Evolutionary conservation across 1,140 invertebrate genomes (phyloP).

Genomic region (Drosophila triauraria): DNA sequence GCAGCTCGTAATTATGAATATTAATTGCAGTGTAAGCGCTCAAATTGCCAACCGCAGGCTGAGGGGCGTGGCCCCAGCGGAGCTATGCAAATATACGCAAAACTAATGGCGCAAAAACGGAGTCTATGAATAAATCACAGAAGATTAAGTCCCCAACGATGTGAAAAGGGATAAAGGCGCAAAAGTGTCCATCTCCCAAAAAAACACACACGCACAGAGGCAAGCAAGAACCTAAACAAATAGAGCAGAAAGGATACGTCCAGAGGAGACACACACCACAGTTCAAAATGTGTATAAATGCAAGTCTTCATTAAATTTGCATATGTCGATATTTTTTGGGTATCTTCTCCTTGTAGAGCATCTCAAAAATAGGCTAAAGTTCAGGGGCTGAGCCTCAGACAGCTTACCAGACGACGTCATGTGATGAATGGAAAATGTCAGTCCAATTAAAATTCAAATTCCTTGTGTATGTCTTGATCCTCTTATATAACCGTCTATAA

Average conservation of each 20-base stretch:
- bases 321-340: constrained; percentile 51
- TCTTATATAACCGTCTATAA: constrained; percentile 9
- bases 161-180: constrained; percentile 69
- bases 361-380: constrained; percentile 6
- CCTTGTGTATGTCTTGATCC: constrained; percentile 7
- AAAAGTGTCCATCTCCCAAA: constrained; percentile 42
- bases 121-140: constrained; percentile 81
- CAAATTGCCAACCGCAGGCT: constrained; percentile 22
- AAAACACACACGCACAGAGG: neutral
- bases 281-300: constrained; percentile 45
- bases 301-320: constrained; percentile 50
- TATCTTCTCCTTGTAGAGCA: neutral
- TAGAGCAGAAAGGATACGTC: constrained; percentile 36
- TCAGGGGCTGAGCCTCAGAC: neutral
- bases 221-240: constrained; percentile 64
- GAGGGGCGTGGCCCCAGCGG: constrained; percentile 21
- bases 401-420: neutral
- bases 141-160: constrained; percentile 76
- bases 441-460: constrained; percentile 37
- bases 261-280: constrained; percentile 19
- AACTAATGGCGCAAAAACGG: constrained; percentile 75
- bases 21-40: constrained; percentile 57
- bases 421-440: constrained; percentile 7
- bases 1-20: constrained; percentile 69
- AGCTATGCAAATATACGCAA: constrained; percentile 70